Percentiles rank a stretch among this genome's conserved stretches.
phyloP scores from a whole-genome alignment of 1,140 invertebrate genomes.

The Holotrichia oblita region DNA sequence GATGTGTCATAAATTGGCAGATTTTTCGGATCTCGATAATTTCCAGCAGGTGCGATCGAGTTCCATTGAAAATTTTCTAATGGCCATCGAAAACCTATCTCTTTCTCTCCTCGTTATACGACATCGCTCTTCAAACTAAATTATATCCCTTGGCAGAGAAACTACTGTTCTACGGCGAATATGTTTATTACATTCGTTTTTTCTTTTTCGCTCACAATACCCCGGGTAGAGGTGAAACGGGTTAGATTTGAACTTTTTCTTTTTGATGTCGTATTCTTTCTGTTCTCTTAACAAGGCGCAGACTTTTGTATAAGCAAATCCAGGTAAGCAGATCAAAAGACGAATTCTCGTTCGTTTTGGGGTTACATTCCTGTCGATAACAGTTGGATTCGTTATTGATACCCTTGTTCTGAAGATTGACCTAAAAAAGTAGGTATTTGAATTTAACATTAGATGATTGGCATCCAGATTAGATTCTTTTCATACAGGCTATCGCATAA shows the following conservation, averaged over 20 bases:
- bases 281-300: background rate
- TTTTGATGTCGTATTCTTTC: background rate
- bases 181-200: constrained; percentile 12
- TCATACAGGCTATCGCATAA: no score
- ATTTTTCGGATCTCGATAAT: constrained; percentile 3
- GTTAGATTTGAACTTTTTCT: background rate
- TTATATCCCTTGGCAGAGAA: background rate
- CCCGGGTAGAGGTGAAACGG: background rate
- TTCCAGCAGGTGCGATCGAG: background rate
- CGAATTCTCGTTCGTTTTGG: background rate
- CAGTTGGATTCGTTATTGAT: constrained; percentile 23
- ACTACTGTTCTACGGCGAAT: background rate
- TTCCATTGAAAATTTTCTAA: constrained; percentile 31
- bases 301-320: background rate
- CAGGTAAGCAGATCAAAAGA: background rate
- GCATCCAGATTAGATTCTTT: no score
- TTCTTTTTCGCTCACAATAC: background rate
- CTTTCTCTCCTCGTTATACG: background rate
- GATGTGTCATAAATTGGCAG: background rate
- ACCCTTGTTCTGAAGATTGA: background rate
- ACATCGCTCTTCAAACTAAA: background rate
- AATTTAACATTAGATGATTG: no score
- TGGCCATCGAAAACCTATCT: background rate
- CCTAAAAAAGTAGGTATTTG: background rate
- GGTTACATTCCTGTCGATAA: background rate